A percentile compares a stretch with the other conserved stretches of the same genome.
These are phyloP conservation scores for Carassius carassius DNA, from an alignment of 2,113 vertebrate genomes.

Conservation along the genomic window DNA sequence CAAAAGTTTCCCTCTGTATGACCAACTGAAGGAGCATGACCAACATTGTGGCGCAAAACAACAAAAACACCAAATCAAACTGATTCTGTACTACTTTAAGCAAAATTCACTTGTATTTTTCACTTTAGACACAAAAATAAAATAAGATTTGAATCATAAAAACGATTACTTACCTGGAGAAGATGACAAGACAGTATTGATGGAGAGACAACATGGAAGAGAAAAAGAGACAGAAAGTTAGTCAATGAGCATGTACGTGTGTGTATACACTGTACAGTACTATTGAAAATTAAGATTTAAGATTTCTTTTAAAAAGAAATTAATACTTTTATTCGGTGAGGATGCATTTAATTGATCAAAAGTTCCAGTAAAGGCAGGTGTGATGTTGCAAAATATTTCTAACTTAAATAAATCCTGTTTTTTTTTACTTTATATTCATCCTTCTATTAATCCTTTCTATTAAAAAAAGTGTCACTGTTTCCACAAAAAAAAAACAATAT, in stretches of 20 bases:
- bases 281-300: too few relatives aligned
- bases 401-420: too few relatives aligned
- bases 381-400: too few relatives aligned
- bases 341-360: neutral
- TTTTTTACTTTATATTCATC: too few relatives aligned
- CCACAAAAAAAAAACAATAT: neutral
- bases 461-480: neutral
- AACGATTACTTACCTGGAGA: slow-evolving; percentile 10
- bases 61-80: neutral
- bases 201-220: slow-evolving; percentile 47
- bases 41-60: neutral
- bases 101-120: neutral
- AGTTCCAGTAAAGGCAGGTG: neutral
- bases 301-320: too few relatives aligned
- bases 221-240: slow-evolving; percentile 42
- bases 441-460: too few relatives aligned
- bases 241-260: neutral
- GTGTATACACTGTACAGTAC: too few relatives aligned
- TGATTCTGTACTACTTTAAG: neutral
- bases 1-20: neutral
- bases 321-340: neutral
- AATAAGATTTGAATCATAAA: neutral
- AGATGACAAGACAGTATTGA: neutral
- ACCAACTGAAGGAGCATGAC: neutral
- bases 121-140: neutral